phyloP scores from a whole-genome alignment of 2,113 vertebrate species.

The Martes martes region DNA sequence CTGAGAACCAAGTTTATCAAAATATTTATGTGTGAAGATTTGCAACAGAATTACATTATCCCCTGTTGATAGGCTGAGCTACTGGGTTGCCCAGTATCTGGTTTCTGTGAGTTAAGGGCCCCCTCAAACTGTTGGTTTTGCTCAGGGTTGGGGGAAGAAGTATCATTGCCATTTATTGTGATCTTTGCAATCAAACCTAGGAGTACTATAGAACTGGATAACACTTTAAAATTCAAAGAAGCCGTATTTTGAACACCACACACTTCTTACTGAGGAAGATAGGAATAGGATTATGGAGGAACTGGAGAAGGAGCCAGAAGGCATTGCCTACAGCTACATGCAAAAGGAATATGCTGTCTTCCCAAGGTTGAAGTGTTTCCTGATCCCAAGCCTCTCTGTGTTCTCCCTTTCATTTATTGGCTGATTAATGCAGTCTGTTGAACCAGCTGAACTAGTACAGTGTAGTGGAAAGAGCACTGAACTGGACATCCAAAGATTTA shows the following conservation, averaged over 20 bases:
- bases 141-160: background rate
- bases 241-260: constrained; percentile 92
- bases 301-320: constrained; percentile 93
- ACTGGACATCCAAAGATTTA: background rate
- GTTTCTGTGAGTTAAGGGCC: background rate
- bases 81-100: background rate
- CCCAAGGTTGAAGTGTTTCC: constrained; percentile 88
- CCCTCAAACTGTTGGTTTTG: background rate
- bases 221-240: constrained; percentile 82
- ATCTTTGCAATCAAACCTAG: background rate
- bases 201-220: background rate
- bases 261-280: constrained; percentile 93
- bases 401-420: background rate
- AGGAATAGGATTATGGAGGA: constrained; percentile 95
- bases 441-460: background rate
- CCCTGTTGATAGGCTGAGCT: background rate
- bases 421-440: background rate
- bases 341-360: constrained; percentile 96
- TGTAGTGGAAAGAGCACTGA: background rate
- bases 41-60: background rate
- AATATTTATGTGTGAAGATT: background rate
- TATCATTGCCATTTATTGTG: background rate
- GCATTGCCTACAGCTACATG: constrained; percentile 91
- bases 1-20: background rate
- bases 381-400: background rate